These are phyloP conservation scores for Vesta saturnalis DNA, from an alignment of 2,888 invertebrate genomes.

Conservation along the genomic window DNA sequence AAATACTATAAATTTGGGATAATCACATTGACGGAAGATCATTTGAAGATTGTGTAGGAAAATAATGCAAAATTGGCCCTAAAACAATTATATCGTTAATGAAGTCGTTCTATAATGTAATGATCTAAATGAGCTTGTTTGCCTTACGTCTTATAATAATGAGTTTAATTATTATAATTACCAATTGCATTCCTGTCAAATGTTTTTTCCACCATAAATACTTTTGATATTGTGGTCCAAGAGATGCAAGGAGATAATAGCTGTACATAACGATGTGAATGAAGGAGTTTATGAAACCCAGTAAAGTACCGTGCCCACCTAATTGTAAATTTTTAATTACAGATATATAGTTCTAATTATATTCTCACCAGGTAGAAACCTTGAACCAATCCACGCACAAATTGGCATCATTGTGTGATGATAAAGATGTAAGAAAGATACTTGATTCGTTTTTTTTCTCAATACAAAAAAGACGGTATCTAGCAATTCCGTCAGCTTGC, in stretches of 20 bases:
- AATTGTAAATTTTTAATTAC: constrained; percentile 47
- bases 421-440: constrained; percentile 74
- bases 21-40: constrained; percentile 72
- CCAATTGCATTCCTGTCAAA: constrained; percentile 91
- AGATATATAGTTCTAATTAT: neutral
- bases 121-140: neutral
- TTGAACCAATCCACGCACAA: constrained; percentile 66
- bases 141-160: neutral
- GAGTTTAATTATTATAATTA: constrained; percentile 59
- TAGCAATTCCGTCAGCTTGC: constrained; percentile 66
- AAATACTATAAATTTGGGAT: constrained; percentile 74
- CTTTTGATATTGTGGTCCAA: constrained; percentile 87
- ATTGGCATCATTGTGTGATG: constrained; percentile 72
- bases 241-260: constrained; percentile 89
- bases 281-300: constrained; percentile 89
- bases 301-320: constrained; percentile 84
- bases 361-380: constrained; percentile 67
- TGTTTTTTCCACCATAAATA: constrained; percentile 96
- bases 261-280: constrained; percentile 96
- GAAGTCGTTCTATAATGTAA: no score
- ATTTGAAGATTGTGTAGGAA: constrained; percentile 76
- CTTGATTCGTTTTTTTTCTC: constrained; percentile 74
- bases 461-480: constrained; percentile 75
- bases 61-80: constrained; percentile 81
- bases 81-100: constrained; percentile 50